Base-by-base conservation (phyloP, 2,888 invertebrate genomes). In the Antitype chi region DNA sequence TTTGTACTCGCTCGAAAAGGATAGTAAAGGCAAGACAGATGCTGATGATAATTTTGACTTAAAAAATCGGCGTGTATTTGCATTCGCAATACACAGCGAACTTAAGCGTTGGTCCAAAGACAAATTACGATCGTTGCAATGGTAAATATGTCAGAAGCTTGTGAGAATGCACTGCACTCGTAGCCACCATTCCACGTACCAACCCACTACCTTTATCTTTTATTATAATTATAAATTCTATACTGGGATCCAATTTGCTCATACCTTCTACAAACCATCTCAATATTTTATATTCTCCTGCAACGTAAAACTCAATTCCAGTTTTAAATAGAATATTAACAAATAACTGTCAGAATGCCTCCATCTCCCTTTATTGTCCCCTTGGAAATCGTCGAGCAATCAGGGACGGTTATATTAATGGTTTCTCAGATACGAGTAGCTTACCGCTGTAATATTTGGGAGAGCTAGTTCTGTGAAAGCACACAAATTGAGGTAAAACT, bases 351-450 rank as follows among this genome's bases (percentile, higher is more conserved):
- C 15, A 57, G 67, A 76, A 76, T 52, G 66, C 66, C 17, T 13
- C 55, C 52, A 23, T 47, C 25, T 59, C 20, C 6, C 9, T 52
- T 20, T 47, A 82, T 77, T 69, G 68, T 68, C 25, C 32, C 52
- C 28, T 67, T 53, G 15, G 32, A 76, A 25, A 43, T 28, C 20
- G n/a, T 23, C 5, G 28, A 47, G 74, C 82, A 81, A 68, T 82
- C 67, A 68, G 9, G 25, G 23, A 25, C 17, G 49, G 23, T 25
- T 81, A 32, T 63, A 67, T 75, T 38, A 62, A 55, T 43, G 28
- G 60, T 52, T 67, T 43, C 55, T 20, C 9, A 23, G 43, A 62
- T 55, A n/a, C n/a, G n/a, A n/a, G n/a, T n/a, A 62, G n/a, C 23
- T 55, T 55, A 43, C 47, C 13, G 8, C 23, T 23, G 38, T 25